Percentiles rank a stretch among this genome's conserved stretches.
These are phyloP conservation scores for Dyspetes luteomarginatus DNA, from an alignment of 2,888 invertebrate genomes.

Conservation along the genomic window DNA sequence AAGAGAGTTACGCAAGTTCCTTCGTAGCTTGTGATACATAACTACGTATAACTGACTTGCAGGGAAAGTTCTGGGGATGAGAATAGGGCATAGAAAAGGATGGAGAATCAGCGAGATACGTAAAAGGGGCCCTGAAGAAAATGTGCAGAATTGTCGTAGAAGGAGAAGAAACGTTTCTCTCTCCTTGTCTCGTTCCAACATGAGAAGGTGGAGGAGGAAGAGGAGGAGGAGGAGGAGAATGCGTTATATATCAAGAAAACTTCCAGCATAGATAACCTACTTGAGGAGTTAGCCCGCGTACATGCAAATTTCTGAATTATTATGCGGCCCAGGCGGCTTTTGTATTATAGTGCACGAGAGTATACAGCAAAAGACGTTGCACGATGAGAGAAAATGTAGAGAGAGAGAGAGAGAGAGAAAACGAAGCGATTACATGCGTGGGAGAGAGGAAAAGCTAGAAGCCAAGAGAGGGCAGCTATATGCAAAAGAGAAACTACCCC, in stretches of 20 bases:
- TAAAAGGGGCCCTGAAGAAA: constrained; percentile 63
- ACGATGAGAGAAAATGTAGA: constrained; percentile 12
- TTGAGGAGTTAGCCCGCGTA: constrained; percentile 83
- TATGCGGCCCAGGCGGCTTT: constrained; percentile 75
- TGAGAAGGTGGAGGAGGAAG: constrained; percentile 9
- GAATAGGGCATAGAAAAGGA: constrained; percentile 27
- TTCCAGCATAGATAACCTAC: constrained; percentile 83
- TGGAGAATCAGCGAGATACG: constrained; percentile 32
- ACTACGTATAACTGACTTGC: constrained; percentile 45
- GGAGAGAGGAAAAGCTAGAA: constrained; percentile 49
- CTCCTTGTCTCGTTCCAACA: background rate
- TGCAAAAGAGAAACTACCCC: constrained; percentile 50
- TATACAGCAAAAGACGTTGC: constrained; percentile 25
- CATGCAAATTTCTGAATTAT: constrained; percentile 84
- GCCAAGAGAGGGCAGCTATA: constrained; percentile 25
- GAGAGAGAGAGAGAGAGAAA: constrained; percentile 8
- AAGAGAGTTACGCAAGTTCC: constrained; percentile 61
- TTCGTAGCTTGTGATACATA: constrained; percentile 47
- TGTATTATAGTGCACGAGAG: constrained; percentile 57
- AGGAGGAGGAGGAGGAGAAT: constrained; percentile 45
- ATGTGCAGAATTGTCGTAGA: constrained; percentile 50
- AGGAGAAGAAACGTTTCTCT: constrained; percentile 22
- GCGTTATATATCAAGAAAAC: constrained; percentile 74
- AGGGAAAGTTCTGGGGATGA: constrained; percentile 18
- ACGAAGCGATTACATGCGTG: constrained; percentile 6